phyloP scores from a whole-genome alignment of 1,140 invertebrate genomes.

The Diorhabda carinulata region DNA sequence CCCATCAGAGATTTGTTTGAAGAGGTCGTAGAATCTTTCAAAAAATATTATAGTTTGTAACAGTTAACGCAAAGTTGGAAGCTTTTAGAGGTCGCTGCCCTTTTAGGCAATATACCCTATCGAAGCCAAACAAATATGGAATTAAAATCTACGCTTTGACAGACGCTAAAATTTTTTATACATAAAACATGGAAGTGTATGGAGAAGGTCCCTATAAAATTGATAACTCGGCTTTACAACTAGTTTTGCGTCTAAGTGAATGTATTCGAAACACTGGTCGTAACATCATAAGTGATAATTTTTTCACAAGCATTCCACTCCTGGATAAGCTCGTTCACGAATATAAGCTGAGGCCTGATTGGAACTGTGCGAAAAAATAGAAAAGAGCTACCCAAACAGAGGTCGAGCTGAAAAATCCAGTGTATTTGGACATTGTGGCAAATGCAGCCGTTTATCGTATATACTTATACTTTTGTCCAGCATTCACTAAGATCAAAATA shows the following conservation, averaged over 20 bases:
- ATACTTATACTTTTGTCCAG: constrained; percentile 37
- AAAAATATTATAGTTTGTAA: too few relatives aligned
- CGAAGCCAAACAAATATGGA: neutral
- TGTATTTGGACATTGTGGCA: constrained; percentile 25
- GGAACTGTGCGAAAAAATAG: constrained; percentile 40
- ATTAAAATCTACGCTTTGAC: too few relatives aligned
- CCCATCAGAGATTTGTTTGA: too few relatives aligned
- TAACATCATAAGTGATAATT: constrained; percentile 44
- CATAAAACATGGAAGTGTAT: constrained; percentile 38
- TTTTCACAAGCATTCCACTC: constrained; percentile 37
- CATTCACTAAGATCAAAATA: constrained; percentile 34
- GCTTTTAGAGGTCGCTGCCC: constrained; percentile 41
- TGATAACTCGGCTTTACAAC: constrained; percentile 26
- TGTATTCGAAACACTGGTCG: constrained; percentile 35
- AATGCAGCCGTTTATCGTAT: constrained; percentile 33
- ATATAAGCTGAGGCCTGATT: constrained; percentile 34
- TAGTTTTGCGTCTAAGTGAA: constrained; percentile 35
- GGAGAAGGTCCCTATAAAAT: constrained; percentile 26
- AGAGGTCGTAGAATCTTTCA: too few relatives aligned
- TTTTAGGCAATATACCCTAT: too few relatives aligned
- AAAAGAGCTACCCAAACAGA: constrained; percentile 19
- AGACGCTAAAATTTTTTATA: neutral
- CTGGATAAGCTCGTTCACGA: constrained; percentile 26
- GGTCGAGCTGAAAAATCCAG: constrained; percentile 14
- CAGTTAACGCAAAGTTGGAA: neutral